These are phyloP conservation scores for Oligia latruncula DNA, from an alignment of 2,888 invertebrate species.

Conservation along the genomic window DNA sequence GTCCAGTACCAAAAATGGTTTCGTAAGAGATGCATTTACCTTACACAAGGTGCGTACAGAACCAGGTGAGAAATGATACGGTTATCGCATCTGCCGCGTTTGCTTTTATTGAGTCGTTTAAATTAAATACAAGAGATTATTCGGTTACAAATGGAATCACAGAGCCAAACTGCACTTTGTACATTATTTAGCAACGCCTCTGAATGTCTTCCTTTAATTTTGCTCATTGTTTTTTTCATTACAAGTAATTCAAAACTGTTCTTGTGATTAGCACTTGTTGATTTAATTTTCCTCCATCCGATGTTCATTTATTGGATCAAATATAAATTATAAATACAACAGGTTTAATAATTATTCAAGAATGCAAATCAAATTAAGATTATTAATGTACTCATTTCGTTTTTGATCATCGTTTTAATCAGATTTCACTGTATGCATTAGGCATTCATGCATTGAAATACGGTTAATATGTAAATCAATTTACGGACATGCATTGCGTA, in stretches of 20 bases:
- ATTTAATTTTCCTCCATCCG: not conserved
- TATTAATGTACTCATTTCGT: constrained; percentile 34
- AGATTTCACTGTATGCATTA: constrained; percentile 35
- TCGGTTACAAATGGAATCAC: constrained; percentile 33
- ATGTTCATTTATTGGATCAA: constrained; percentile 6
- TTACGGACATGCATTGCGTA: constrained; percentile 11
- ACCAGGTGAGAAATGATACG: constrained; percentile 75
- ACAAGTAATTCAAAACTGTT: constrained; percentile 12
- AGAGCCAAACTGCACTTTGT: constrained; percentile 28
- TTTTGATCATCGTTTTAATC: constrained; percentile 40
- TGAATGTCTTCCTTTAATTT: constrained; percentile 17
- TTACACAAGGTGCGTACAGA: constrained; percentile 76
- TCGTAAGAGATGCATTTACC: constrained; percentile 65
- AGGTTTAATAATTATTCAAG: constrained; percentile 25
- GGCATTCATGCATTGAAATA: constrained; percentile 45
- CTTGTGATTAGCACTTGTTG: not conserved
- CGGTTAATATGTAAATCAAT: constrained; percentile 36
- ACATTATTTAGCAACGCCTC: constrained; percentile 34
- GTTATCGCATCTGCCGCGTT: constrained; percentile 75
- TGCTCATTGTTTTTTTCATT: constrained; percentile 2
- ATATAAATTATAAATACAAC: constrained; percentile 3
- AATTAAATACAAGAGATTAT: constrained; percentile 42
- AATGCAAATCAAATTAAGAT: constrained; percentile 39
- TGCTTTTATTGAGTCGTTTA: constrained; percentile 53
- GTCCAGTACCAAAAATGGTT: constrained; percentile 76